Evolutionary conservation across 2,113 vertebrate genomes (phyloP), one percentile per base, ranked within the genome.

Genomic region (Tringa solitaria): DNA sequence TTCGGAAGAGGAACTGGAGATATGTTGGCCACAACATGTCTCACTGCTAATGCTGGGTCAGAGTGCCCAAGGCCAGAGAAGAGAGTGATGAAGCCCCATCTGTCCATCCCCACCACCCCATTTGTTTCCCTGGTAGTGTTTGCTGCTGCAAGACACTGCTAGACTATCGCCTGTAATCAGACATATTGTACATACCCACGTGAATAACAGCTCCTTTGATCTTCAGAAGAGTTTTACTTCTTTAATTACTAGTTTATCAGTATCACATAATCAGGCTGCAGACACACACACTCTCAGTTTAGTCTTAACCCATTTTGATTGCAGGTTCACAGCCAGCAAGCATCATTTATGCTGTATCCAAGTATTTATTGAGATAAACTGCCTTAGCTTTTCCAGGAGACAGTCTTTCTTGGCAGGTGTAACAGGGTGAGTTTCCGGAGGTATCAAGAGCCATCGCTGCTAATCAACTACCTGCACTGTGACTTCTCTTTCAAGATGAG

Each of bases 231-330:
- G 22, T 65, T 89, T 79, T 43, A 50, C 77, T 87, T 78, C 93
- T 93, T 94, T 92, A 87, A 95, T 92, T 95, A 65, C 4, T 4
- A 94, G 45, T 91, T 95, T 96, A 96, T 94, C 91, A 85, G 92
- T 14, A 81, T 53, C 64, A 67, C 72, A 69, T 84, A 72, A 77
- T 81, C 72, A 89, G 48, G 63, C 63, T 92, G 33, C 51, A 93
- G 56, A 78, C 76, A 86, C 65, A 79, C 35, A 10, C 2, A 87
- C 65, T 67, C 43, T 9, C 2, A n/a, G 59, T 82, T 88, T 54
- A 68, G 57, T 33, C 84, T 94, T 63, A 85, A 61, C 60, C 68
- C 39, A 26, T 63, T 95, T 48, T 93, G 77, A 92, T 77, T 69
- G 18, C 65, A 92, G 64, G 84, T 95, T 87, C 37, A 43, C 41